Base-by-base conservation (phyloP, 2,797 vertebrate species). In the Micropoecilia bifurca region DNA sequence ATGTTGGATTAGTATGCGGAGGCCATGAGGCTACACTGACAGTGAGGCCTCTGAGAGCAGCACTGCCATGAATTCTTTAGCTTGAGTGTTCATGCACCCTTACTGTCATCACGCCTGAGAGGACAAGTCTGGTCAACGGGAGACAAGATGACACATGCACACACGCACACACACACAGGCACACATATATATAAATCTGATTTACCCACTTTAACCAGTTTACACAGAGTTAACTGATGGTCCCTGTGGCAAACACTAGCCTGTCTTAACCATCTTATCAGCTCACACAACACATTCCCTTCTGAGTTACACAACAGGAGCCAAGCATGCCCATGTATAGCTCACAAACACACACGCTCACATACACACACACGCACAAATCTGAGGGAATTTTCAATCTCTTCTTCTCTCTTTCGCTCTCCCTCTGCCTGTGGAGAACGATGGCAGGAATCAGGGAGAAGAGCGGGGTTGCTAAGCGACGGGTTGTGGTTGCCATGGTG, bases 401-500 rank as follows among this genome's bases (percentile, higher is more conserved):
- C 91, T 92, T 91, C 91, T 93, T 94, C 90, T 94, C 86, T 83
- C 87, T 93, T 88, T 90, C 85, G 86, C 90, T 80, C 90, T 92
- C 88, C 88, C 86, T 93, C 94, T 90, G 96, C 97, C 96, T 97
- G 95, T 97, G 96, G 97, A 97, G 97, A 97, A 96, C 96, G 96
- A 96, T 96, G 94, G 96, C 97, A 94, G 91, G 95, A 96, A 96
- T 96, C 96, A 92, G 91, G 94, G 95, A 95, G 95, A 96, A 95
- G 95, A 96, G 95, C 94, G 89, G 85, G 93, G 96, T 99, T 97
- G 96, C 97, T 96, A 97, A 96, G 97, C 96, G 95, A 98, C 98
- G 93, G 95, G 97, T 97, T 97, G 96, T 96, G 97, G 98, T 99
- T 99, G 97, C 97, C 96, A 98, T 99, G 97, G 97, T 95, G 97